phyloP scores from a whole-genome alignment of 2,888 invertebrate species.

The Sphaerophoria taeniata region DNA sequence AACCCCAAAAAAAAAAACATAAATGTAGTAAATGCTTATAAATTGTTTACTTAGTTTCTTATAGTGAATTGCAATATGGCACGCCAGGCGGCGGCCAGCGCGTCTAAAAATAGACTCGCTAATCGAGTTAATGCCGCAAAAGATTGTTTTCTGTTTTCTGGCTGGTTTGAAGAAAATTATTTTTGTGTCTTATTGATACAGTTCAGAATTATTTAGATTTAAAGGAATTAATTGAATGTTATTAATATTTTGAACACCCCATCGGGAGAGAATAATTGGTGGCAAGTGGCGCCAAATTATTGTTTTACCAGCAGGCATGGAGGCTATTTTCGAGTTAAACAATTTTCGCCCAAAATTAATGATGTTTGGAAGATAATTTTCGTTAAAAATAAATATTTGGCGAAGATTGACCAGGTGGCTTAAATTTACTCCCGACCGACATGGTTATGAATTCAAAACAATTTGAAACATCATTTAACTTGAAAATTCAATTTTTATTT shows the following conservation, averaged over 20 bases:
- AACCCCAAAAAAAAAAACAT: background rate
- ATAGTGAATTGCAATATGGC: slow-evolving; percentile 43
- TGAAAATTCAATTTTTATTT: background rate
- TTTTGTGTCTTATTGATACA: slow-evolving; percentile 13
- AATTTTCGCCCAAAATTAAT: background rate
- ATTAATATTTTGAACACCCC: background rate
- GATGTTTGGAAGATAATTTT: background rate
- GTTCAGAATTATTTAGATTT: background rate
- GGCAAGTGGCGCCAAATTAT: background rate
- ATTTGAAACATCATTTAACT: background rate
- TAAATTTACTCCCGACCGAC: background rate
- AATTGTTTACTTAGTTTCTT: slow-evolving; percentile 58
- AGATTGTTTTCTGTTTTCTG: slow-evolving; percentile 55
- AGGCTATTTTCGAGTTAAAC: background rate
- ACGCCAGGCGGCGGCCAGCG: background rate
- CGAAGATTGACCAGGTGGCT: slow-evolving; percentile 1
- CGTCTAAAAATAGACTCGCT: slow-evolving; percentile 57
- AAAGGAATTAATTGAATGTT: slow-evolving; percentile 18
- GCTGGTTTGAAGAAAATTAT: slow-evolving; percentile 44
- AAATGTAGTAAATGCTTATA: slow-evolving; percentile 43
- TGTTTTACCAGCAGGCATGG: background rate
- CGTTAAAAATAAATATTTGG: background rate
- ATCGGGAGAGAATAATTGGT: slow-evolving; percentile 16
- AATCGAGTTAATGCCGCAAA: slow-evolving; percentile 58
- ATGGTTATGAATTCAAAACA: background rate